These are phyloP conservation scores for Clarias batrachus DNA, from an alignment of 2,113 vertebrate genomes.

Conservation along the genomic window DNA sequence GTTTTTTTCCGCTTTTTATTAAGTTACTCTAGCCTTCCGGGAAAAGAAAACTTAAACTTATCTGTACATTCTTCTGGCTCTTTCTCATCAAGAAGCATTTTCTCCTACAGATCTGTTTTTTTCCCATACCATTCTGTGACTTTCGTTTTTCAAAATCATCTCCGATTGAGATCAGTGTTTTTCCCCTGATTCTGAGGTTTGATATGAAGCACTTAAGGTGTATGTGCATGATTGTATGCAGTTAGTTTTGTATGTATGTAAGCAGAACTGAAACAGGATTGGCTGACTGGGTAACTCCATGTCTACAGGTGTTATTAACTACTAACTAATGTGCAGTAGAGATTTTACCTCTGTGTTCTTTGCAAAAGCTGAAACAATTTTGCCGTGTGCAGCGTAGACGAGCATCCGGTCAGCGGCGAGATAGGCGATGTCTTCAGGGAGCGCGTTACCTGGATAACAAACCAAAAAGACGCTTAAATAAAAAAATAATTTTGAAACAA, in stretches of 20 bases:
- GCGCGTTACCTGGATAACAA: slow-evolving; percentile 81
- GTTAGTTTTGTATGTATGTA: too few relatives aligned
- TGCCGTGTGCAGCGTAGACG: slow-evolving; percentile 82
- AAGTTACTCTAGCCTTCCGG: background rate
- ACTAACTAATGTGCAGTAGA: background rate
- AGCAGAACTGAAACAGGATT: background rate
- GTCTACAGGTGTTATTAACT: background rate
- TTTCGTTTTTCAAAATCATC: background rate
- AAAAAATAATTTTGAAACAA: background rate
- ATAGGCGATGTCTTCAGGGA: slow-evolving; percentile 84
- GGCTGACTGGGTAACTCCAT: background rate
- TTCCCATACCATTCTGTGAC: background rate
- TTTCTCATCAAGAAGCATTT: background rate
- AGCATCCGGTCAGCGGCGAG: slow-evolving; percentile 89
- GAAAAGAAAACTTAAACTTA: background rate
- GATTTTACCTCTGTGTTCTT: slow-evolving; percentile 74
- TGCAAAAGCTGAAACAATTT: slow-evolving; percentile 82
- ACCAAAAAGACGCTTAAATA: background rate
- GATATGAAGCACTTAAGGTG: background rate
- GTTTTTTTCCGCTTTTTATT: background rate
- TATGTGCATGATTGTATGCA: background rate
- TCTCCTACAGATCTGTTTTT: background rate
- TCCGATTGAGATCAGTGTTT: background rate
- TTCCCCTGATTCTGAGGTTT: background rate
- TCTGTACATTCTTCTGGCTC: background rate